These are phyloP conservation scores for Chiloscyllium plagiosum DNA, from an alignment of 2,113 vertebrate genomes.

Conservation along the genomic window DNA sequence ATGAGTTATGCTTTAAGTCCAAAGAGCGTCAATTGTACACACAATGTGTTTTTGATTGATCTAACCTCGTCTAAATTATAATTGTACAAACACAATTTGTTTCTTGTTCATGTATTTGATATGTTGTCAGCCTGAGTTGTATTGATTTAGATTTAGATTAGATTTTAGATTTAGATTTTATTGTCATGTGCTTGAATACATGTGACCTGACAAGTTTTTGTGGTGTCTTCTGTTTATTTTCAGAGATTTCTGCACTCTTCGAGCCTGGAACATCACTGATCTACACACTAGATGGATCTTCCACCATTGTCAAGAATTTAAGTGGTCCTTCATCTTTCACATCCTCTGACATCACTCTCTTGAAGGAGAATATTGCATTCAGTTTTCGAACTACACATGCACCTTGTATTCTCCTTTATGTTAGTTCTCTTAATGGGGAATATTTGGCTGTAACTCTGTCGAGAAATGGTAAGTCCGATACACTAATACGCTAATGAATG, in stretches of 20 bases:
- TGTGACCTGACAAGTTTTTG: neutral
- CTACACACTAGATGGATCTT: constrained; percentile 82
- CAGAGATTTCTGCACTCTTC: constrained; percentile 84
- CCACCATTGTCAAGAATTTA: constrained; percentile 65
- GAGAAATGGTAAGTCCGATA: constrained; percentile 69
- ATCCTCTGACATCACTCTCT: constrained; percentile 69
- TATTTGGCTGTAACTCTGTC: constrained; percentile 74
- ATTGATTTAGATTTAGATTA: neutral
- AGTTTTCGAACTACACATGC: constrained; percentile 73
- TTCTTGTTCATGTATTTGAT: neutral
- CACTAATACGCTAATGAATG: neutral
- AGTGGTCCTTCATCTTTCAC: constrained; percentile 71
- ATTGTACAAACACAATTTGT: neutral
- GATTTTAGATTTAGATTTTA: too few species aligned
- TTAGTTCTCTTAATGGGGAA: constrained; percentile 74
- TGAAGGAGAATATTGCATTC: constrained; percentile 65
- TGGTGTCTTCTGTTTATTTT: constrained; percentile 43
- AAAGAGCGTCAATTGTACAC: neutral
- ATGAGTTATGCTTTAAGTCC: neutral
- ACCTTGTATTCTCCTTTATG: constrained; percentile 72
- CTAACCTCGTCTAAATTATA: neutral
- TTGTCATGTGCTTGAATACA: neutral
- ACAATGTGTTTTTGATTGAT: neutral
- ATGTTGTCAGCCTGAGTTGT: neutral
- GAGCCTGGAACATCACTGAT: constrained; percentile 65